Conservation (phyloP, 2,113 vertebrate genomes). For the Aptenodytes patagonicus region DNA sequence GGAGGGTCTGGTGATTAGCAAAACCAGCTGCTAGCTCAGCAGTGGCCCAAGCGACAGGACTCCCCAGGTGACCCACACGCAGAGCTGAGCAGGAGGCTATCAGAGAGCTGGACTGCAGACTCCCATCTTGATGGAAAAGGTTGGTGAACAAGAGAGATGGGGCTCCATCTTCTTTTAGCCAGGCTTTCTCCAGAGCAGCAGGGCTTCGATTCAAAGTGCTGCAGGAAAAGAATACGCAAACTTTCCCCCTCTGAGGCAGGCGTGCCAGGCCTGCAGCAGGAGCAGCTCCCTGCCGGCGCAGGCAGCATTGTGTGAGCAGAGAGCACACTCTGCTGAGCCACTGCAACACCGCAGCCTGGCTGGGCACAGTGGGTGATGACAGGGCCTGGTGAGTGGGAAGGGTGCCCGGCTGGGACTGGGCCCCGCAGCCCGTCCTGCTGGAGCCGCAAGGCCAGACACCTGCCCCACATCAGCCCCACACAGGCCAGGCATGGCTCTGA, state of each 20-base stretch:
- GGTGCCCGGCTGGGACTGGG: not conserved
- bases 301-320: not conserved
- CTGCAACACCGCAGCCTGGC: not conserved
- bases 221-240: not conserved
- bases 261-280: not conserved
- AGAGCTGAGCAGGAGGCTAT: too few species aligned
- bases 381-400: too few species aligned
- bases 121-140: not conserved
- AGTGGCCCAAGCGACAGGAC: fast-evolving
- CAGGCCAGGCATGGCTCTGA: not conserved
- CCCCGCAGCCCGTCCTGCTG: not conserved
- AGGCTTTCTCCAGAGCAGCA: not conserved
- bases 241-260: not conserved
- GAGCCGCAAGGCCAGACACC: not conserved
- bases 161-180: fast-evolving
- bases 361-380: too few species aligned
- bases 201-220: not conserved
- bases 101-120: not conserved
- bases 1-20: not conserved
- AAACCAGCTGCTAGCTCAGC: not conserved
- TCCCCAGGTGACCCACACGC: fast-evolving
- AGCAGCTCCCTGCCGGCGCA: not conserved
- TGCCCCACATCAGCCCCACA: not conserved
- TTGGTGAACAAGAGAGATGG: fast-evolving
- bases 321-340: not conserved